Evolutionary conservation across 2,797 vertebrate species (phyloP), one percentile per base, ranked within the genome.

Genomic region (Neoniphon sammara): DNA sequence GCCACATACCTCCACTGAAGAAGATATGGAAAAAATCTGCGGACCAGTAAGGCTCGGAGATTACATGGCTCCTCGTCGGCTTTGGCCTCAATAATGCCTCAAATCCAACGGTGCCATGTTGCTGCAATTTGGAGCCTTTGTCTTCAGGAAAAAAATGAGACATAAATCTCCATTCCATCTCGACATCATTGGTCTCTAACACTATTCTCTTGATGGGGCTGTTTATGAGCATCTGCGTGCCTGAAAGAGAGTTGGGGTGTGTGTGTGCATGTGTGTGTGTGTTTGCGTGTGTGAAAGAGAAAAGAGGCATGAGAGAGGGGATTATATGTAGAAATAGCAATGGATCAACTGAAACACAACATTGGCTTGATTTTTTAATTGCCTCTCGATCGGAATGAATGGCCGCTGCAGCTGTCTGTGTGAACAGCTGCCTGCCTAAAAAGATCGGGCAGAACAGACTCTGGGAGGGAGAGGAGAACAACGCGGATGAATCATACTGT

Each of bases 331-430:
- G 91, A 88, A 94, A 94, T 91, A 94, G 92, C 92, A 90, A 87
- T 83, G 92, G 93, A 94, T 95, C 91, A 94, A 93, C 88, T 90
- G 86, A 93, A 94, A 94, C 88, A 92, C 91, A 93, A 93, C 93
- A 92, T 88, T 86, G 91, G 86, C 91, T 91, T 92, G 92, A 91
- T 91, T 94, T 93, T 89, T 92, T 93, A 92, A 92, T 93, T 92
- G 88, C 89, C 78, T 88, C 85, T 86, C 67, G 39, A 71, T 89
- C 78, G 73, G 84, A 82, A 87, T 85, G 91, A 89, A 93, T 88
- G 89, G 88, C 78, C 81, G 57, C 44, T 49, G 91, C 94, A 95
- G 94, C 94, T 95, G 94, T 94, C 93, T 89, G 80, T 46, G 60
- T 31, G 81, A 93, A 93, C 94, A 95, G 94, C 94, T 95, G 94